phyloP scores from a whole-genome alignment of 23 tunicate genomes.

The Trididemnum miniatum region DNA sequence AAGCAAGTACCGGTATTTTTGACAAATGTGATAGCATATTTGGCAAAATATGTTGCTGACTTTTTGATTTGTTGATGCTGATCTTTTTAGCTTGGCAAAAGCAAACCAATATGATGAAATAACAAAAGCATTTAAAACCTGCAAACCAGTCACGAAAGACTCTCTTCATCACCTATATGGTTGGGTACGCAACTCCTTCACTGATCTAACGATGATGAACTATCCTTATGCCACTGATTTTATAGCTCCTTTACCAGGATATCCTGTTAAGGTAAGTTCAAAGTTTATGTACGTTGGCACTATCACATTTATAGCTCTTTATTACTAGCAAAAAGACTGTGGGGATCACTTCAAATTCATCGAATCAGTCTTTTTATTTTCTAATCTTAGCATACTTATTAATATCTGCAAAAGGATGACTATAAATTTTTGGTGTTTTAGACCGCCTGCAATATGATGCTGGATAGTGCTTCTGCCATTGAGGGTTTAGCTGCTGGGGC shows the following conservation, averaged over 20 bases:
- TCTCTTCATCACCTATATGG: conserved; percentile 68
- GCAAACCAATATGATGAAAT: conserved; percentile 58
- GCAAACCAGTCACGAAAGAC: conserved; percentile 59
- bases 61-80: no score
- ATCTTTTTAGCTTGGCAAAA: conserved; percentile 51
- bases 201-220: conserved; percentile 92
- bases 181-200: conserved; percentile 95
- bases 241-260: conserved; percentile 89
- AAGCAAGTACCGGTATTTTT: no score
- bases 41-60: no score
- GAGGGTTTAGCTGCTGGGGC: conserved; percentile 79
- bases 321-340: no score
- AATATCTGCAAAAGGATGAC: no score
- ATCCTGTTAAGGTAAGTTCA: conserved; percentile 94
- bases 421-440: no score
- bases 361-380: no score
- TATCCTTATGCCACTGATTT: conserved; percentile 95
- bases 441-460: conserved; percentile 82
- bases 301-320: no score
- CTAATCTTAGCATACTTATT: no score
- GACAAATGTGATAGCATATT: no score
- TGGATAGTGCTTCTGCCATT: conserved; percentile 51
- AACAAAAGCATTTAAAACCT: conserved; percentile 59
- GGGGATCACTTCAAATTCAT: no score
- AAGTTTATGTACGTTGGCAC: no score